A percentile compares a stretch with the other conserved stretches of the same genome.
phyloP scores from a whole-genome alignment of 2,113 vertebrate species.

The Pelusios castaneus region DNA sequence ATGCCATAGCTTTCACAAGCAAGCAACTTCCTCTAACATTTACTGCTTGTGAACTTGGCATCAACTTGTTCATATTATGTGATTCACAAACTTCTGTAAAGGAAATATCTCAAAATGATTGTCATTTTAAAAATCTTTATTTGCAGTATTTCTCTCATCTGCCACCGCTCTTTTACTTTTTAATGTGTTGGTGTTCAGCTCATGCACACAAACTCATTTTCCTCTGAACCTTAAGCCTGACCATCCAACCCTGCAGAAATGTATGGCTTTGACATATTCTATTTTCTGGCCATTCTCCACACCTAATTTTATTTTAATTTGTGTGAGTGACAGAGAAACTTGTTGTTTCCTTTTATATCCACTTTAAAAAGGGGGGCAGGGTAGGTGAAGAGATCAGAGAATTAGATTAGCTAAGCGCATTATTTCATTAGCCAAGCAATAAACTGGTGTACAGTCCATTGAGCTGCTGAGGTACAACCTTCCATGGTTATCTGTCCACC shows the following conservation, averaged over 20 bases:
- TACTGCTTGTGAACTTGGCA: not conserved
- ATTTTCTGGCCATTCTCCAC: not conserved
- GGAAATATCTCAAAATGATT: not conserved
- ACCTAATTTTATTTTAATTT: not conserved
- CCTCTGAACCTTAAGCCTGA: not conserved
- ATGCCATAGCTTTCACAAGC: not conserved
- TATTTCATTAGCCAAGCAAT: not conserved
- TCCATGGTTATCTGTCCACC: not conserved
- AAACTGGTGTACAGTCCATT: not conserved
- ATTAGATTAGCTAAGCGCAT: not conserved
- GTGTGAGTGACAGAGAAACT: not conserved
- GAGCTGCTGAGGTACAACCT: not conserved
- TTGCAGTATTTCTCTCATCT: not conserved
- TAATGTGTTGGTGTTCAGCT: not conserved
- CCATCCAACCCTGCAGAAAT: not conserved
- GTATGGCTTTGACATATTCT: not conserved
- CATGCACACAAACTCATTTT: not conserved
- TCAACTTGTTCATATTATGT: not conserved
- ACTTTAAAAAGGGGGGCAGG: not conserved
- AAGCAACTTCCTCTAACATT: not conserved
- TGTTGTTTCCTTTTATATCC: not conserved
- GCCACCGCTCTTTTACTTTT: not conserved
- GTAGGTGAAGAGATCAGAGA: not conserved
- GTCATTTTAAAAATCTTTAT: not conserved
- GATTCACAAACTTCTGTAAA: not conserved